These are phyloP conservation scores for Drosophila incognita DNA, from an alignment of 2,888 invertebrate genomes.

Conservation along the genomic window DNA sequence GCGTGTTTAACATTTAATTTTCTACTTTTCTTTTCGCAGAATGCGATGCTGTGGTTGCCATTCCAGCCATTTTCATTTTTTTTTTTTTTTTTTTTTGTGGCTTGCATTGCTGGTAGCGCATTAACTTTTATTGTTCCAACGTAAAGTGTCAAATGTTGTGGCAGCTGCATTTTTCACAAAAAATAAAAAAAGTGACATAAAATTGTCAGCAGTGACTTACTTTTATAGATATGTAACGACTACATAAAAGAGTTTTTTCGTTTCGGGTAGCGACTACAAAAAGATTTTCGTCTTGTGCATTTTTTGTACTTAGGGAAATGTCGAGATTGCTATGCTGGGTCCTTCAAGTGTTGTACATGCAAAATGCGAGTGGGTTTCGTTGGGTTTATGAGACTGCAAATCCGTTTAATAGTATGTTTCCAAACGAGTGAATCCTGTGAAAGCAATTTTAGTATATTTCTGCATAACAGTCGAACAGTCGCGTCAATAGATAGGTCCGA, in stretches of 20 bases:
- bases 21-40: constrained; percentile 3
- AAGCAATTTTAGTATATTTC: background rate
- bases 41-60: constrained; percentile 31
- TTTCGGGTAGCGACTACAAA: background rate
- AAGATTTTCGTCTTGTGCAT: background rate
- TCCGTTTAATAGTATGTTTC: background rate
- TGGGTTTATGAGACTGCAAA: background rate
- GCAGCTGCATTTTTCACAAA: constrained; percentile 21
- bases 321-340: background rate
- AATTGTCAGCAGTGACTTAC: constrained; percentile 38
- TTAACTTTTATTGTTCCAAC: constrained; percentile 25
- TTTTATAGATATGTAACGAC: constrained; percentile 29
- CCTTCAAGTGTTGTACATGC: background rate
- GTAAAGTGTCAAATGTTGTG: constrained; percentile 11
- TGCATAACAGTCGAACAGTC: background rate
- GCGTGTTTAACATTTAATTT: constrained; percentile 18
- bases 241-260: background rate
- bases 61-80: constrained; percentile 2
- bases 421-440: background rate
- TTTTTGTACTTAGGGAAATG: background rate
- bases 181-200: constrained; percentile 11
- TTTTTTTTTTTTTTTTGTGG: background rate
- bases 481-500: background rate
- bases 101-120: background rate
- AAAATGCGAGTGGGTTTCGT: background rate